phyloP scores from a whole-genome alignment of 1,140 invertebrate species.

The Macrostomum lignano region DNA sequence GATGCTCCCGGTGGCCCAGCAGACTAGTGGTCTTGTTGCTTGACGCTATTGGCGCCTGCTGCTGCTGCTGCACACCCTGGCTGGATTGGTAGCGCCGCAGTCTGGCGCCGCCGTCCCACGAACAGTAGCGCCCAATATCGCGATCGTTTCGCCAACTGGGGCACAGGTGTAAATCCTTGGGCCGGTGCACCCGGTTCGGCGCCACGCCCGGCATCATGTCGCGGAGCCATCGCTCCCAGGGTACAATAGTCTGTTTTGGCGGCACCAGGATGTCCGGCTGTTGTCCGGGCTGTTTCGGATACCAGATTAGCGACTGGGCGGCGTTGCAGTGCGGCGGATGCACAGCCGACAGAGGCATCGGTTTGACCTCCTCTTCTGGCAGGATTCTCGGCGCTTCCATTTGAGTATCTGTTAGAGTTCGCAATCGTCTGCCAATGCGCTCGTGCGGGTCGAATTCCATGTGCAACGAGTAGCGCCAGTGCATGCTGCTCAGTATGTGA shows the following conservation, averaged over 20 bases:
- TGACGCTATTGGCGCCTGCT: too few species aligned
- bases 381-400: conserved; percentile 2
- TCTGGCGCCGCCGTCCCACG: too few species aligned
- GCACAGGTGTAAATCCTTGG: too few species aligned
- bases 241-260: conserved; percentile 4
- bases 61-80: too few species aligned
- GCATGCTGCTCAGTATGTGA: conserved; percentile 3
- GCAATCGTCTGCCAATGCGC: conserved; percentile 1
- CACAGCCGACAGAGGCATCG: conserved; percentile 4
- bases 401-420: conserved; percentile 3
- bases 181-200: too few species aligned
- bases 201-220: too few species aligned
- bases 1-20: too few species aligned
- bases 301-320: conserved; percentile 6
- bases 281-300: conserved; percentile 2
- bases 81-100: too few species aligned
- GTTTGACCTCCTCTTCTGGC: not conserved
- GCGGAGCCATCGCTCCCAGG: conserved; percentile 1
- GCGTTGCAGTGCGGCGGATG: conserved; percentile 5
- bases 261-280: conserved; percentile 5
- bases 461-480: conserved; percentile 3
- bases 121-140: too few species aligned
- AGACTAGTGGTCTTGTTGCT: too few species aligned
- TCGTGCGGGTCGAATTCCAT: conserved; percentile 4
- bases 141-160: too few species aligned